Evolutionary conservation across 2,113 vertebrate species (phyloP).

Genomic region (Nothobranchius furzeri): DNA sequence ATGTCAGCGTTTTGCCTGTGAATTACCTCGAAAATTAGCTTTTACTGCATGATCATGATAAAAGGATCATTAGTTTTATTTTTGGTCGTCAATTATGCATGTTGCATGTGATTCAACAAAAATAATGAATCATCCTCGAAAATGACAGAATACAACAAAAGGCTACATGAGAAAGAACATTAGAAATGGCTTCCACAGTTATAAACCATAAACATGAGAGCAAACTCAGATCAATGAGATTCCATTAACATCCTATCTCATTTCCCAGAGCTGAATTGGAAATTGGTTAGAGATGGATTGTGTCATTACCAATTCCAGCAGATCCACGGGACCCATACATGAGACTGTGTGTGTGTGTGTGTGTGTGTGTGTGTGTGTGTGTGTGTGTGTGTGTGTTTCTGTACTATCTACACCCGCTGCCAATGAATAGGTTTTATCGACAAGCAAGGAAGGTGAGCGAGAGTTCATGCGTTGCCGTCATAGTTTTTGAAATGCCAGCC

Average conservation of each 20-base stretch:
- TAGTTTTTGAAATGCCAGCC: conserved; percentile 36
- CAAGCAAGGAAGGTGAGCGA: conserved; percentile 71
- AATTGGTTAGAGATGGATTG: conserved; percentile 77
- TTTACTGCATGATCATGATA: no score
- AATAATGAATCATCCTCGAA: not conserved
- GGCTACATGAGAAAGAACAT: conserved; percentile 60
- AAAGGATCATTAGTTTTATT: not conserved
- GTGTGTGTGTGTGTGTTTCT: conserved; percentile 32
- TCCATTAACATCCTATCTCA: conserved; percentile 79
- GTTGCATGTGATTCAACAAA: conserved; percentile 11
- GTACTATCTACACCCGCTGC: conserved; percentile 55
- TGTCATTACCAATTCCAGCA: conserved; percentile 74
- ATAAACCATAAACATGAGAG: conserved; percentile 74
- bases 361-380: conserved; percentile 11
- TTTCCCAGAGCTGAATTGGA: conserved; percentile 75
- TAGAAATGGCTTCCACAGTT: conserved; percentile 73
- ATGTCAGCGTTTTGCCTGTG: no score
- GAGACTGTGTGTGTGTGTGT: conserved; percentile 31
- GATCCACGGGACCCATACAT: conserved; percentile 59
- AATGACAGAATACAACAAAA: conserved; percentile 53
- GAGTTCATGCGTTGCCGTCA: conserved; percentile 68
- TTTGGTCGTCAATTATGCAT: conserved; percentile 6
- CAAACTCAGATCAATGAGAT: conserved; percentile 81
- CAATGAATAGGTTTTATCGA: conserved; percentile 73
- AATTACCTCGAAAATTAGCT: no score